Evolutionary conservation across 2,888 invertebrate genomes (phyloP).

Genomic region (Dryocosmus kuriphilus): DNA sequence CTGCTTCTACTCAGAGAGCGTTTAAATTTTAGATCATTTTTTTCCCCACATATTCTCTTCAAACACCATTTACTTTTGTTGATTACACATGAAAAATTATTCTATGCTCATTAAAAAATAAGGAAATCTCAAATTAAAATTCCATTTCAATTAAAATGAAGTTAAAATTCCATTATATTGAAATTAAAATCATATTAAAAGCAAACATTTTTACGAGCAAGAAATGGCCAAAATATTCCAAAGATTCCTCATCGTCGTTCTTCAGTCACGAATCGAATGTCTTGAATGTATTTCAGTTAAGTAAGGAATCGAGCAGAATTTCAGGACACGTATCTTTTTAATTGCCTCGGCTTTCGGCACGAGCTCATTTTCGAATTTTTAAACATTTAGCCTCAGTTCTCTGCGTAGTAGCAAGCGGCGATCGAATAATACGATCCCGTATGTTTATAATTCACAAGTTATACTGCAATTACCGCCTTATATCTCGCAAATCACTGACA

Average conservation of each 20-base stretch:
- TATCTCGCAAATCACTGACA: not conserved
- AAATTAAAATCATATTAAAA: not conserved
- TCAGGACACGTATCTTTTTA: slow-evolving; percentile 53
- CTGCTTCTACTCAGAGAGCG: not conserved
- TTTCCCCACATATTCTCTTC: no score
- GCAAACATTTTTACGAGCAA: not conserved
- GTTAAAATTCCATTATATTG: not conserved
- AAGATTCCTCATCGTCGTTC: slow-evolving; percentile 4
- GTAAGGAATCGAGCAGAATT: slow-evolving; percentile 48
- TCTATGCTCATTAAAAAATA: not conserved
- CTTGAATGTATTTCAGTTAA: slow-evolving; percentile 54
- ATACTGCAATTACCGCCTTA: slow-evolving; percentile 17
- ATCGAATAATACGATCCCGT: slow-evolving; percentile 20
- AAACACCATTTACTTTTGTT: not conserved
- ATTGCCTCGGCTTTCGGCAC: slow-evolving; percentile 53
- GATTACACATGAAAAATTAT: not conserved
- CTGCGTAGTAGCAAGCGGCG: slow-evolving; percentile 43
- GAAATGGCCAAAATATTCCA: slow-evolving; percentile 24
- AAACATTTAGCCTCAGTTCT: slow-evolving; percentile 48
- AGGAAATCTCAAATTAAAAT: not conserved
- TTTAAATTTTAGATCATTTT: not conserved
- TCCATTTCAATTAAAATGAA: not conserved
- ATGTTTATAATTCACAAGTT: not conserved
- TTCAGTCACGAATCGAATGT: not conserved
- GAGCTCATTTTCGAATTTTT: slow-evolving; percentile 52